Evolutionary conservation across 2,888 invertebrate species (phyloP), one percentile per base, ranked within the genome.

Genomic region (Scaptomyza tumidula): DNA sequence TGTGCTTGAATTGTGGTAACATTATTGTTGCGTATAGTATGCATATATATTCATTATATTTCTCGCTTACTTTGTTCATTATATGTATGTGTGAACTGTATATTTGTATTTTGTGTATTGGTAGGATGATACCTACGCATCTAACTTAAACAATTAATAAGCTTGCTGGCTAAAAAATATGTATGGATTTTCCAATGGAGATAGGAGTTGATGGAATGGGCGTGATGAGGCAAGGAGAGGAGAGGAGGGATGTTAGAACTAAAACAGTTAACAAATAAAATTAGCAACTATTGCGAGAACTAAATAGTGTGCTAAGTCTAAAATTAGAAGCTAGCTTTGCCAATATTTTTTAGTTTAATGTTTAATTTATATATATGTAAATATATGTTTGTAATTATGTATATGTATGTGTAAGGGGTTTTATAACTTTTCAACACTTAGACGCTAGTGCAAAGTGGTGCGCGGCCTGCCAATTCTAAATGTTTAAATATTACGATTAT

Each of bases 351-450:
- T 61, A n/a, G n/a, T n/a, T 61, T 33, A 19, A 33, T 33, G 35
- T 57, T 39, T 55, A n/a, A 9, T 37, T 24, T 24, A 24, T 24
- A 24, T 24, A 24, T 24, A 24, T 24, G 24, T 24, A 24, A 3
- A 6, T 49, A 3, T 55, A n/a, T 35, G 19, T n/a, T 13, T 60
- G n/a, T 50, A 13, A 31, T 6, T 60, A 14, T 49, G 19, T 66
- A 10, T 46, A n/a, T 43, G 29, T 16, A 41, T 57, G 14, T 66
- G 27, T 50, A 33, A 41, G 14, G 11, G 70, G 67, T 60, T 66
- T 79, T 55, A 85, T 86, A 88, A 82, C 74, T 80, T 88, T 84
- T 86, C 64, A 83, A 83, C 83, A 88, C 83, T 83, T 88, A 83
- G 65, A 84, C 55, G 71, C 87, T 83, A 83, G 67, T 80, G 86